Evolutionary conservation across 2,888 invertebrate genomes (phyloP), one percentile per base, ranked within the genome.

Genomic region (Polia nebulosa): DNA sequence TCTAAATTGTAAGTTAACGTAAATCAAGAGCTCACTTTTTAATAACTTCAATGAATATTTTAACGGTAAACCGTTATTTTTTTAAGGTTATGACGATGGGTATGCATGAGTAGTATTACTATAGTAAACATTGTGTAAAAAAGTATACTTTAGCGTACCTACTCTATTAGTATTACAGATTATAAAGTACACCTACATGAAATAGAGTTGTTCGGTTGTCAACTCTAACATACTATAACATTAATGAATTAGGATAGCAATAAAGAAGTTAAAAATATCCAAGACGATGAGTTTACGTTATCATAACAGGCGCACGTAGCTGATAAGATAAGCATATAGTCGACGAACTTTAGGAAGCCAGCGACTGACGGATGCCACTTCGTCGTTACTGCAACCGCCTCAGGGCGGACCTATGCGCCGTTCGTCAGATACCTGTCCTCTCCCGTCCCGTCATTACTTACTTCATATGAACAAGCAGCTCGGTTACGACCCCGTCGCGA

Each of bases 291-390:
- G n/a, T n/a, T n/a, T 34, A 63, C 3, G 32, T 32, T 41, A 63
- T 49, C 45, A 41, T 13, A 74, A 55, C 17, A 20, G n/a, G 32
- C 39, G 25, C 34, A 11, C n/a, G 39, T n/a, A 32, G 52, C 53
- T 55, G 70, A 69, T 69, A 60, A 52, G 44, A 69, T 72, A 72
- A 45, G 29, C 29, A 32, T 29, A 22, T n/a, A 61, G 44, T 34
- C 47, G 25, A 36, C 17, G 36, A 70, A 29, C 44, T 22, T 62
- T 72, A 20, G 51, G 44, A 11, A 39, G 29, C 8, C 47, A 11
- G n/a, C 15, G 13, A 8, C 8, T 29, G 32, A 29, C 11, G 9
- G 11, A 15, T n/a, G 3, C n/a, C 36, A 36, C 34, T 58, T 44
- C 41, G 15, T 34, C 39, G 44, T 39, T 11, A 17, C n/a, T 36